Percentiles rank a stretch among this genome's conserved stretches.
phyloP scores from a whole-genome alignment of 2,888 invertebrate species.

The Hofmannophila pseudospretella region DNA sequence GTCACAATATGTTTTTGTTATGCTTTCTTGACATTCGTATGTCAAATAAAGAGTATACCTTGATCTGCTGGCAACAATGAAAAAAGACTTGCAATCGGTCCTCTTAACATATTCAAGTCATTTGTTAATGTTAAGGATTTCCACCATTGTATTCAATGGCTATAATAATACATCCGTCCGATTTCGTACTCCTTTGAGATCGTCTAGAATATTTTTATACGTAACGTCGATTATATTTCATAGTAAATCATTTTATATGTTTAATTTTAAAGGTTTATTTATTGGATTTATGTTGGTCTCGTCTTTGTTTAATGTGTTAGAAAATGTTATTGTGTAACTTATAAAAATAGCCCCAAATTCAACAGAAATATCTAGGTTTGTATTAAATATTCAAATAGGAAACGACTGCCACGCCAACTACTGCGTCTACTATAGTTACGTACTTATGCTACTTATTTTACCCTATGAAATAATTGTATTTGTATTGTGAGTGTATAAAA shows the following conservation, averaged over 20 bases:
- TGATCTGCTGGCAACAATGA: no score
- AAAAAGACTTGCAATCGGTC: no score
- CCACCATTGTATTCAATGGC: neutral
- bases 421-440: no score
- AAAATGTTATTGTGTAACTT: no score
- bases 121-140: neutral
- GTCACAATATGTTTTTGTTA: no score
- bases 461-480: conserved; percentile 7
- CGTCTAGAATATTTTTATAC: conserved; percentile 1
- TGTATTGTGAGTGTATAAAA: conserved; percentile 10
- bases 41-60: no score
- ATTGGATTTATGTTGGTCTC: conserved; percentile 15
- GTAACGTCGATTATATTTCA: neutral
- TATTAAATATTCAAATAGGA: no score
- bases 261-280: conserved; percentile 11
- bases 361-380: no score
- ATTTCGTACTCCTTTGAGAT: conserved; percentile 4
- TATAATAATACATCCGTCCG: conserved; percentile 7
- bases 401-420: no score
- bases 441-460: no score
- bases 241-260: neutral
- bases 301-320: conserved; percentile 10
- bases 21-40: no score
- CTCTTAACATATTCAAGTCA: neutral
- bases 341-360: no score